Evolutionary conservation across 2,888 invertebrate genomes (phyloP).

Genomic region (Coelinius sp.): DNA sequence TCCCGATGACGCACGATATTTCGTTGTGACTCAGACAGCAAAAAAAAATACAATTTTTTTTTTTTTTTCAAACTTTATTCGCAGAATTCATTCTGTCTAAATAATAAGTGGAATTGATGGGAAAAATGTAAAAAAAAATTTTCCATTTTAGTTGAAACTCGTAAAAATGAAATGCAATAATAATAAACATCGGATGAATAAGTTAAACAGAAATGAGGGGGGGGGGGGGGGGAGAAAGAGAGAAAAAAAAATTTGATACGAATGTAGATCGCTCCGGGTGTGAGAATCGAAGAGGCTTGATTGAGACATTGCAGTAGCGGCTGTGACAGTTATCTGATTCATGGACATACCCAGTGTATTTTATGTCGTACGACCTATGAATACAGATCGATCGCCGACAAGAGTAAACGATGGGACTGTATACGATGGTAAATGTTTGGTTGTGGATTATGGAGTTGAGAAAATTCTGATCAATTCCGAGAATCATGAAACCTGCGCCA

Average conservation of each 20-base stretch:
- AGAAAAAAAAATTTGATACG: slow-evolving; percentile 44
- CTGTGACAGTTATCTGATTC: slow-evolving; percentile 71
- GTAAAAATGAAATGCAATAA: background rate
- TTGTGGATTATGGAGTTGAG: background rate
- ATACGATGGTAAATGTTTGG: background rate
- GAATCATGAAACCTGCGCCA: too few relatives aligned
- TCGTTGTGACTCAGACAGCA: background rate
- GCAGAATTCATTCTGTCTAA: background rate
- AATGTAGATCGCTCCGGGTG: slow-evolving; percentile 34
- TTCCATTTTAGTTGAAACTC: background rate
- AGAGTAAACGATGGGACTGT: background rate
- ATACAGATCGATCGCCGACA: slow-evolving; percentile 67
- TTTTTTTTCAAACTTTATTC: slow-evolving; percentile 12
- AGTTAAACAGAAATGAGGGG: too few relatives aligned
- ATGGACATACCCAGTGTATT: slow-evolving; percentile 71
- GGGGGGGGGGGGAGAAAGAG: too few relatives aligned
- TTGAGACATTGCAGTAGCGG: slow-evolving; percentile 69
- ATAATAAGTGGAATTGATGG: slow-evolving; percentile 59
- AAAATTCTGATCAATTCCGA: background rate
- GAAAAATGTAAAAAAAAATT: slow-evolving; percentile 30
- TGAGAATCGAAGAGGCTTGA: slow-evolving; percentile 52
- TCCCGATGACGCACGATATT: slow-evolving; percentile 57
- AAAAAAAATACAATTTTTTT: slow-evolving; percentile 35
- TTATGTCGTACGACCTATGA: slow-evolving; percentile 71
- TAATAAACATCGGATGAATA: background rate